A percentile compares a stretch with the other conserved stretches of the same genome.
phyloP scores from a whole-genome alignment of 2,113 vertebrate species.

The Herpetotheres cachinnans region DNA sequence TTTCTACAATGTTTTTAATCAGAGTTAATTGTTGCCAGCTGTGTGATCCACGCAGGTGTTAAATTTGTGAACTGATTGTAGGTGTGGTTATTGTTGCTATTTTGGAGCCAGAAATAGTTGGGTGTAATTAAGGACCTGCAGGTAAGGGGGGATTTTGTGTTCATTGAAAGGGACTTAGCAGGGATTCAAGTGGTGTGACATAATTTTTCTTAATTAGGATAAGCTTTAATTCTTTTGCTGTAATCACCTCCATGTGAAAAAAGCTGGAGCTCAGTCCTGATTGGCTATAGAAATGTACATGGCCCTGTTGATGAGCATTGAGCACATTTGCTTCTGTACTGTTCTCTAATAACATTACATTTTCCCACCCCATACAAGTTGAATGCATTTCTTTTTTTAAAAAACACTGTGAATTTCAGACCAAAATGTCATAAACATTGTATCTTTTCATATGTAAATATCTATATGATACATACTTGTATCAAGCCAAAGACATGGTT shows the following conservation, averaged over 20 bases:
- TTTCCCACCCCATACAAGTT: neutral
- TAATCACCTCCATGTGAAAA: neutral
- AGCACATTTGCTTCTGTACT: neutral
- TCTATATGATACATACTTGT: neutral
- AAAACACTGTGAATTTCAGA: neutral
- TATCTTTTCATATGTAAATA: neutral
- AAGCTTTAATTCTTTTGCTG: constrained; percentile 9
- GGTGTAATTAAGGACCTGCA: neutral
- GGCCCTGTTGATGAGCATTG: neutral
- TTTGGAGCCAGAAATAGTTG: neutral
- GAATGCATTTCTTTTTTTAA: neutral
- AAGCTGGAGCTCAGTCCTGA: neutral
- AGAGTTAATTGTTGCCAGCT: constrained; percentile 52
- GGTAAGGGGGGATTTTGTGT: neutral
- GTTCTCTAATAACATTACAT: neutral
- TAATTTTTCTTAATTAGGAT: constrained; percentile 42
- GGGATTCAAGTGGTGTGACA: neutral
- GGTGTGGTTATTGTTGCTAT: neutral
- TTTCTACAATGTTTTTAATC: constrained; percentile 35
- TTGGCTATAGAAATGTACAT: neutral
- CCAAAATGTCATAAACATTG: neutral
- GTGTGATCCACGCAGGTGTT: neutral
- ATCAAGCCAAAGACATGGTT: neutral
- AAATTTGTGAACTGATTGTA: neutral
- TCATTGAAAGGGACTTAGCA: constrained; percentile 1